Base-by-base conservation (phyloP, 1,140 invertebrate species). In the Dysdera silvatica region DNA sequence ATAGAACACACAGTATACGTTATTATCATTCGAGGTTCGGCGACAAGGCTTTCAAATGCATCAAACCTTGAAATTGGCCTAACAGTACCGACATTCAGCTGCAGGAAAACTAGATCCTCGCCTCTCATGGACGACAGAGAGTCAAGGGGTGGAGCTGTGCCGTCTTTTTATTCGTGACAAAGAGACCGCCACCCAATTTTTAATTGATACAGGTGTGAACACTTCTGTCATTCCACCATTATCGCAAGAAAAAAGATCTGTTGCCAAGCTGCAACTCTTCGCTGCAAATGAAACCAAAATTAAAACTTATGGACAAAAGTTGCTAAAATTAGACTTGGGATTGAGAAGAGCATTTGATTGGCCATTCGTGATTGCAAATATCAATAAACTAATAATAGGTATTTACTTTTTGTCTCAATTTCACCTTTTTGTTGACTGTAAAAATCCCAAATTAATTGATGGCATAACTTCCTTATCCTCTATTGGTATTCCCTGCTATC, bases 11-110 rank as follows among this genome's bases (percentile, higher is more conserved):
- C 10, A 59, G 54, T 43, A 40, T 35, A 32, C 53, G 61, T 51
- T 67, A 47, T 29, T 67, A 67, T 65, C 61, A 65, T 35, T 55
- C 23, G 18, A 65, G n/a, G 43, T 66, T 62, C 35, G 43, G 65
- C 28, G 43, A 64, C 4, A 58, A 67, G 16, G 60, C 65, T 26
- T 35, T 37, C 49, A 59, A 65, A 43, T 67, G 49, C 40, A n/a
- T 2, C 14, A 14, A 65, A 24, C 28, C 40, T 56, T 56, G 51
- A 32, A 37, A 20, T 49, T 49, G 18, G 40, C 26, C 28, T 45
- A 57, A 57, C 40, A n/a, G n/a, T n/a, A 54, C 32, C 18, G 26
- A 37, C 29, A 12, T 35, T 20, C 51, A 47, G 14, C 14, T 29
- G 33, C 41, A 32, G 29, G 41, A 45, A 57, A 59, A 49, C n/a